Percentiles rank a stretch among this genome's conserved stretches.
These are phyloP conservation scores for Mergus octosetaceus DNA, from an alignment of 2,797 vertebrate species.

Conservation along the genomic window DNA sequence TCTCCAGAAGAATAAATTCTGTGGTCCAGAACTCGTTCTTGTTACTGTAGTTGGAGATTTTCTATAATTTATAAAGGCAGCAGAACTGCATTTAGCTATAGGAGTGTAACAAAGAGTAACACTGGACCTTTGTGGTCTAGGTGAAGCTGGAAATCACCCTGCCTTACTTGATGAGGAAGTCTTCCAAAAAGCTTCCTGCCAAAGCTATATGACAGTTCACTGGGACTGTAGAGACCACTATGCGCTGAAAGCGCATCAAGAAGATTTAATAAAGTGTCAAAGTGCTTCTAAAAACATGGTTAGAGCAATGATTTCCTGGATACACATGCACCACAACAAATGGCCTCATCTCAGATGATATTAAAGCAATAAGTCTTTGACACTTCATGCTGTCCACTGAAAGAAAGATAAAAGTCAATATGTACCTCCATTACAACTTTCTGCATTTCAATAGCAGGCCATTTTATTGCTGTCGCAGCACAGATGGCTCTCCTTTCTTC, in stretches of 20 bases:
- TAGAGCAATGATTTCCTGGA: slow-evolving; percentile 62
- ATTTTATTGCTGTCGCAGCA: slow-evolving; percentile 65
- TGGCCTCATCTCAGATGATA: slow-evolving; percentile 70
- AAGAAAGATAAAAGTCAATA: slow-evolving; percentile 80
- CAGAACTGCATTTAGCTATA: neutral
- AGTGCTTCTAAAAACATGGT: slow-evolving; percentile 62
- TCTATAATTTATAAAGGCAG: neutral
- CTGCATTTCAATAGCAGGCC: slow-evolving; percentile 69
- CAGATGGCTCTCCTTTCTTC: slow-evolving; percentile 55
- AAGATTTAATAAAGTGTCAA: slow-evolving; percentile 70
- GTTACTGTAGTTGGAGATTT: neutral
- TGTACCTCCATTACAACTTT: slow-evolving; percentile 76
- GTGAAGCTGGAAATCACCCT: neutral
- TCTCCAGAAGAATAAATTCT: neutral
- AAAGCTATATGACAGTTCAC: neutral
- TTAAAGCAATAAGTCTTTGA: slow-evolving; percentile 84
- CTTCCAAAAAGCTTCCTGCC: slow-evolving; percentile 23
- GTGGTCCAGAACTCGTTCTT: neutral
- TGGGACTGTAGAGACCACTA: slow-evolving; percentile 36
- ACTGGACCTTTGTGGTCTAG: neutral
- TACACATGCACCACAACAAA: slow-evolving; percentile 60
- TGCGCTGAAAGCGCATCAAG: slow-evolving; percentile 44
- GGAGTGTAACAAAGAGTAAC: neutral
- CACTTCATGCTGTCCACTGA: slow-evolving; percentile 64
- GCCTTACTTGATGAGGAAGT: slow-evolving; percentile 13